Percentiles rank a stretch among this genome's conserved stretches.
phyloP scores from a whole-genome alignment of 1,140 invertebrate genomes.

The Formica selysi region DNA sequence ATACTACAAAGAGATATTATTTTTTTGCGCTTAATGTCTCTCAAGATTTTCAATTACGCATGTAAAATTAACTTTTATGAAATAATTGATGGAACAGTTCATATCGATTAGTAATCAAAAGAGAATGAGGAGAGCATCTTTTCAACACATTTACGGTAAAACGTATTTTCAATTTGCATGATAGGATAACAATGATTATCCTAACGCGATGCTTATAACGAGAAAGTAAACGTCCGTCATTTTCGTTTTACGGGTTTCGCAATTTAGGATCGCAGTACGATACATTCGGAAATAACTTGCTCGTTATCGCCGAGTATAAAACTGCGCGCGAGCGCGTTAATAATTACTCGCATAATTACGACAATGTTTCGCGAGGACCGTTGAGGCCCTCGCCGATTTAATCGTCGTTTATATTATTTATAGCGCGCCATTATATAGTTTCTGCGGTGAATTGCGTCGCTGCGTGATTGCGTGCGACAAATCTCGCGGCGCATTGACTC shows the following conservation, averaged over 20 bases:
- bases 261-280: conserved; percentile 33
- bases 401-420: conserved; percentile 60
- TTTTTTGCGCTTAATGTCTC: background rate
- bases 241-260: conserved; percentile 27
- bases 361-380: conserved; percentile 3
- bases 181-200: background rate
- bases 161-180: conserved; percentile 38
- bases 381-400: conserved; percentile 30
- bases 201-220: conserved; percentile 9
- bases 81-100: background rate
- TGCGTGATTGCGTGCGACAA: conserved; percentile 58
- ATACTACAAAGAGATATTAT: background rate
- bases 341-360: conserved; percentile 59
- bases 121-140: background rate
- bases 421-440: conserved; percentile 57
- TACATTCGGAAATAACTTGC: conserved; percentile 44
- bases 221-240: conserved; percentile 48
- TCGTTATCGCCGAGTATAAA: conserved; percentile 39
- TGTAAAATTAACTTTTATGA: background rate
- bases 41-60: background rate
- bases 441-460: conserved; percentile 45
- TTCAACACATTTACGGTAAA: background rate
- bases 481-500: conserved; percentile 59
- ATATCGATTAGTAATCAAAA: background rate
- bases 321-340: conserved; percentile 39